phyloP scores from a whole-genome alignment of 1,140 invertebrate species.

The Aphelinus certus region DNA sequence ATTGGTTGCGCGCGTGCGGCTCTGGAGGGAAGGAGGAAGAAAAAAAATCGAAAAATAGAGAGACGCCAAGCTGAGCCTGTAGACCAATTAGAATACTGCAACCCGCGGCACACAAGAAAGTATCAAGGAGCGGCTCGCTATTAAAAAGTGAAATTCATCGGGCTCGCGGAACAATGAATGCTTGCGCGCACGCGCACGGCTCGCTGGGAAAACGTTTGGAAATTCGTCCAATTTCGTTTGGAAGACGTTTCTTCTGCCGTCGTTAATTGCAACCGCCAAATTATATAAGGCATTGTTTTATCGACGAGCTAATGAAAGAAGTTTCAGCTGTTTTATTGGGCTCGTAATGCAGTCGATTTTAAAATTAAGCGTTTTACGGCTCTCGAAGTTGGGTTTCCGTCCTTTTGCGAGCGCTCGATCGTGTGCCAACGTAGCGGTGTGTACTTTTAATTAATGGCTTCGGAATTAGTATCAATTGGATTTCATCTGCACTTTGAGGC shows the following conservation, averaged over 20 bases:
- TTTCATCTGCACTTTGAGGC: too few species aligned
- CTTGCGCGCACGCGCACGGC: not conserved
- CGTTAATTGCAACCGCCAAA: conserved; percentile 26
- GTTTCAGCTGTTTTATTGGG: conserved; percentile 10
- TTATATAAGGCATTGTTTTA: conserved; percentile 33
- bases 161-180: conserved; percentile 34
- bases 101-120: conserved; percentile 40
- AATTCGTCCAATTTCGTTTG: not conserved
- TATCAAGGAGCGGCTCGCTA: conserved; percentile 35
- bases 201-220: not conserved
- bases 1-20: not conserved
- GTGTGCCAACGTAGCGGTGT: too few species aligned
- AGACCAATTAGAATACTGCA: conserved; percentile 2
- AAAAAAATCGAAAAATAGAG: conserved; percentile 23
- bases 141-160: conserved; percentile 48
- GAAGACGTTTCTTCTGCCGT: not conserved
- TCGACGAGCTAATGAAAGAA: not conserved
- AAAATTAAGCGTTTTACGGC: conserved; percentile 12
- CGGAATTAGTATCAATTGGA: too few species aligned
- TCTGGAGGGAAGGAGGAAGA: not conserved
- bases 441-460: too few species aligned
- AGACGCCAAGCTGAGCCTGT: conserved; percentile 4
- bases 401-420: not conserved
- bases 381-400: conserved; percentile 8
- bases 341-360: conserved; percentile 18